Evolutionary conservation across 2,888 invertebrate species (phyloP).

Genomic region (Leptopilina syphax): DNA sequence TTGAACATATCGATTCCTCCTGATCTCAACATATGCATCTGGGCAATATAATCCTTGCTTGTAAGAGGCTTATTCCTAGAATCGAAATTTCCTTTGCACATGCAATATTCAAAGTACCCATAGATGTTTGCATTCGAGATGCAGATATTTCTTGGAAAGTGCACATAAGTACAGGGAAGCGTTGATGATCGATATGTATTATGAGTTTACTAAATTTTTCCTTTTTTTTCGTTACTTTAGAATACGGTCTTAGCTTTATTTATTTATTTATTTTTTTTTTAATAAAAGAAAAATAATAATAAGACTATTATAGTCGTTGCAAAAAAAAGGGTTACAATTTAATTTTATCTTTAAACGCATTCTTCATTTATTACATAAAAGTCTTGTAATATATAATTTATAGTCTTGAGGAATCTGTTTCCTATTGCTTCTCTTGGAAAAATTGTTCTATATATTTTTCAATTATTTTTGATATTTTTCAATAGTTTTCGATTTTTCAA

Average conservation of each 20-base stretch:
- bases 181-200: slow-evolving; percentile 45
- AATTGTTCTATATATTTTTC: not conserved
- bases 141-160: slow-evolving; percentile 39
- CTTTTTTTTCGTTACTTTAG: slow-evolving; percentile 29
- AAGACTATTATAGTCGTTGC: not conserved
- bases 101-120: slow-evolving; percentile 67
- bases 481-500: not conserved
- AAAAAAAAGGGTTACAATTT: slow-evolving; percentile 7
- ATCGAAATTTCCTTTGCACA: slow-evolving; percentile 61
- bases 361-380: not conserved
- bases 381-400: not conserved
- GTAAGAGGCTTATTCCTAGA: slow-evolving; percentile 52
- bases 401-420: not conserved
- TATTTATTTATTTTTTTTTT: not conserved
- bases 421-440: too few relatives aligned
- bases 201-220: slow-evolving; percentile 53
- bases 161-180: slow-evolving; percentile 46
- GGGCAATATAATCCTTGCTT: slow-evolving; percentile 32
- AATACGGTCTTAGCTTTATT: not conserved
- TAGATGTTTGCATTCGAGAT: slow-evolving; percentile 47
- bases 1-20: slow-evolving; percentile 36
- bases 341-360: not conserved
- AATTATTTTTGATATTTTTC: not conserved
- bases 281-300: not conserved
- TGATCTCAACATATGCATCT: slow-evolving; percentile 39